Percentiles rank a stretch among this genome's conserved stretches.
These are phyloP conservation scores for Cotesia glomerata DNA, from an alignment of 1,140 invertebrate species.

Conservation along the genomic window DNA sequence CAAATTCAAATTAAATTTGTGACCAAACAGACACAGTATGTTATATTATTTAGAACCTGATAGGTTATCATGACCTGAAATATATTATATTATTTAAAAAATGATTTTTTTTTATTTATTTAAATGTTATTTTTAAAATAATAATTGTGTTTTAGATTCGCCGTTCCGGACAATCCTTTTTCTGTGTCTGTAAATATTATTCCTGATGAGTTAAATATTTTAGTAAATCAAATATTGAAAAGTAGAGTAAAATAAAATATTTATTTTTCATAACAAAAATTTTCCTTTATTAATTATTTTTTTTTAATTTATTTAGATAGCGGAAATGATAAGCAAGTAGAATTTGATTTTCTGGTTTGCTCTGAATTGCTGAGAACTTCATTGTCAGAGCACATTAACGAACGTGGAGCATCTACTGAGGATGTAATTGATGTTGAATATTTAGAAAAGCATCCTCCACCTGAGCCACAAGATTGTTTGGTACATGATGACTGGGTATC, in stretches of 20 bases:
- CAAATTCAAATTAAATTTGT: conserved; percentile 7
- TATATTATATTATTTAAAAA: neutral
- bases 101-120: neutral
- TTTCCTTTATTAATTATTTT: conserved; percentile 22
- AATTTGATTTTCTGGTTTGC: conserved; percentile 89
- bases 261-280: conserved; percentile 24
- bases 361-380: conserved; percentile 78
- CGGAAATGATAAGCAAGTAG: conserved; percentile 62
- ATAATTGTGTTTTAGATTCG: conserved; percentile 71
- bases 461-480: conserved; percentile 87
- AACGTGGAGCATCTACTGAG: conserved; percentile 75
- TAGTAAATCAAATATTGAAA: conserved; percentile 82
- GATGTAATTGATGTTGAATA: conserved; percentile 88
- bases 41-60: neutral
- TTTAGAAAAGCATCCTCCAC: conserved; percentile 84
- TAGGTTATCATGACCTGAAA: neutral
- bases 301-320: conserved; percentile 44
- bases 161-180: conserved; percentile 83
- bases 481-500: conserved; percentile 97
- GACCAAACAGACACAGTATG: conserved; percentile 16
- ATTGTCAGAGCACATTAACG: conserved; percentile 74
- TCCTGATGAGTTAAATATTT: conserved; percentile 74
- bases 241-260: conserved; percentile 58
- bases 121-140: neutral
- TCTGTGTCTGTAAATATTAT: conserved; percentile 77